These are phyloP conservation scores for Ecdyonurus torrentis DNA, from an alignment of 2,888 invertebrate species.

Conservation along the genomic window DNA sequence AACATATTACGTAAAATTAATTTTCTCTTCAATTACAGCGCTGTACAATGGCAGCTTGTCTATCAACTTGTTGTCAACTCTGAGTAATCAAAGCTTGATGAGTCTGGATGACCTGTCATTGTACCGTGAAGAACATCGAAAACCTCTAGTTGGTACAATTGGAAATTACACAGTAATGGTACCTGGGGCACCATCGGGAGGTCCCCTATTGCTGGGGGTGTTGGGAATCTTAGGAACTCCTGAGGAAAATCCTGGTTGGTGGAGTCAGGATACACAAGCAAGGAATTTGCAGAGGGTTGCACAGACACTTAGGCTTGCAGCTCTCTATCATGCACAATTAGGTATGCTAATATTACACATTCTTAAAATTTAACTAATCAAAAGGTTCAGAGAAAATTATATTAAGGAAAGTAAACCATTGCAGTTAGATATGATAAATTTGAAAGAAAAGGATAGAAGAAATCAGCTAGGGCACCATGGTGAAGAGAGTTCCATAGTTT, in stretches of 20 bases:
- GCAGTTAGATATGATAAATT: too few relatives aligned
- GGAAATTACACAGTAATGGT: conserved; percentile 13
- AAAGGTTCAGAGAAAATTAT: too few relatives aligned
- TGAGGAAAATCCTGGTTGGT: neutral
- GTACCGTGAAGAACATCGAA: conserved; percentile 13
- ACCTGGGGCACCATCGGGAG: conserved; percentile 17
- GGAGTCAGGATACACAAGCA: neutral
- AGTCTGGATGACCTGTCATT: conserved; percentile 14
- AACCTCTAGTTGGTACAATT: conserved; percentile 11
- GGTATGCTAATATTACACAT: neutral
- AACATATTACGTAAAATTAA: too few relatives aligned
- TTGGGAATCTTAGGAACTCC: conserved; percentile 9
- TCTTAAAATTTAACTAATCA: too few relatives aligned
- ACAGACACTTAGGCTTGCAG: neutral
- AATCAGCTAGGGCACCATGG: too few relatives aligned
- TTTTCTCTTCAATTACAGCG: conserved; percentile 15
- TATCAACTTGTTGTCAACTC: conserved; percentile 25
- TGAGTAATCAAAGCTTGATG: conserved; percentile 23
- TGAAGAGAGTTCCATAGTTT: too few relatives aligned
- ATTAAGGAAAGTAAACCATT: too few relatives aligned
- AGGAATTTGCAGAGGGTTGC: neutral
- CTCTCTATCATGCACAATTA: neutral
- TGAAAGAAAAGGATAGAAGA: too few relatives aligned
- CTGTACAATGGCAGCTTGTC: conserved; percentile 27
- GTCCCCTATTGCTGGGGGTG: conserved; percentile 16